Evolutionary conservation across 2,888 invertebrate genomes (phyloP).

Genomic region (Cheilosia variabilis): DNA sequence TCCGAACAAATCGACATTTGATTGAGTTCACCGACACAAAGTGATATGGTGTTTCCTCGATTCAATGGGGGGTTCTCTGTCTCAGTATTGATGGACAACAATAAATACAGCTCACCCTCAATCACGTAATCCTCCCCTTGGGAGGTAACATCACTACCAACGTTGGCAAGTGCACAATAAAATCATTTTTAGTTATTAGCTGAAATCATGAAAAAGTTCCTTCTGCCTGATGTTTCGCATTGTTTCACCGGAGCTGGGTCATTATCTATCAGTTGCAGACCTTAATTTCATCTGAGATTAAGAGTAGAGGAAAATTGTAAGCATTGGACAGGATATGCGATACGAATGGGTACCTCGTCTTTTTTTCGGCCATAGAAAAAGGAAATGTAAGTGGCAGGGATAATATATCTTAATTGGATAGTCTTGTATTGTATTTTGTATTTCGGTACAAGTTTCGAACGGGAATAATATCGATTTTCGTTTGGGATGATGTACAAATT

Average conservation of each 20-base stretch:
- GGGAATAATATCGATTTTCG: conserved; percentile 25
- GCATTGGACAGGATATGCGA: neutral
- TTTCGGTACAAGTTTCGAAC: conserved; percentile 16
- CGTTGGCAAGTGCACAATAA: conserved; percentile 57
- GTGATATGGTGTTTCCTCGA: conserved; percentile 57
- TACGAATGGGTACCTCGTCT: neutral
- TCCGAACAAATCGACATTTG: conserved; percentile 72
- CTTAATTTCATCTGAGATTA: conserved; percentile 65
- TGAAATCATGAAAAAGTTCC: conserved; percentile 64
- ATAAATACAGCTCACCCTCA: conserved; percentile 50
- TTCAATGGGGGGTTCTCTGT: neutral
- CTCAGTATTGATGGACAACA: conserved; percentile 45
- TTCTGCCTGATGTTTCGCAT: conserved; percentile 46
- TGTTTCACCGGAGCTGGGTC: conserved; percentile 62
- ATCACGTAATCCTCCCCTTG: conserved; percentile 70
- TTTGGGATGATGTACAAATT: no score
- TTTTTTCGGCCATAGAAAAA: conserved; percentile 2
- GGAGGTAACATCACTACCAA: conserved; percentile 55
- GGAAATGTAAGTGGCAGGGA: conserved; percentile 41
- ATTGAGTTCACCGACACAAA: conserved; percentile 69
- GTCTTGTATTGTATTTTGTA: conserved; percentile 29
- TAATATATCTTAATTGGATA: conserved; percentile 67
- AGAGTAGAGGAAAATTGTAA: conserved; percentile 8
- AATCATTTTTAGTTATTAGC: conserved; percentile 76
- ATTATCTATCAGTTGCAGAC: conserved; percentile 72